Evolutionary conservation across 2,797 vertebrate genomes (phyloP), one percentile per base, ranked within the genome.

Genomic region (Thamnophis elegans): DNA sequence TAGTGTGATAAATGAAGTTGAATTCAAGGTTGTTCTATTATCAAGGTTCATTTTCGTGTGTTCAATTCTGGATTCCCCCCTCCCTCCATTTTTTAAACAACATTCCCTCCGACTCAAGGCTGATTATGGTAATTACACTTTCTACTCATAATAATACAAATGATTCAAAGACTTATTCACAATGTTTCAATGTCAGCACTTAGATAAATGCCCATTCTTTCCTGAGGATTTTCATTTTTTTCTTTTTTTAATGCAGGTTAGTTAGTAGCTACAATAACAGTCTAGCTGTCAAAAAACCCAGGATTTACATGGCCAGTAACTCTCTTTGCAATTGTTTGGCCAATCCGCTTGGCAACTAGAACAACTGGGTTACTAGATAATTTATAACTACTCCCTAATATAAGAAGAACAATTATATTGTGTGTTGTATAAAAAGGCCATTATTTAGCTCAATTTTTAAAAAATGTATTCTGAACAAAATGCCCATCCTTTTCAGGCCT

Each of bases 11-110:
- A 98, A 98, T 97, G 97, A 97, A 98, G 96, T 97, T 96, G 96
- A 97, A 97, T 98, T 97, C 97, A 98, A 98, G 96, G 97, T 96
- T 97, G 97, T 97, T 97, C 96, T 96, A 97, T 98, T 98, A 98
- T 97, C 94, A 95, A 97, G 97, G 96, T 95, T 97, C 96, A 96
- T 97, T 97, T 96, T 96, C 88, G 91, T 96, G 59, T 97, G 96
- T 97, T 97, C 93, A 93, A 94, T 95, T 97, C 94, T 92, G 88
- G 95, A 94, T 95, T 89, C 94, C 91, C 47, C 88, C 87, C 59
- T n/a, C 58, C 92, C 26, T 42, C 95, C 91, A 93, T 91, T 86
- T 92, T 90, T 90, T 73, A 91, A 92, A 93, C 94, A 97, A 96
- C 95, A 96, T 94, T 96, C 94, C 96, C 97, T 96, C 95, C 95